Evolutionary conservation across 2,113 vertebrate genomes (phyloP).

Genomic region (Acrocephalus arundinaceus): DNA sequence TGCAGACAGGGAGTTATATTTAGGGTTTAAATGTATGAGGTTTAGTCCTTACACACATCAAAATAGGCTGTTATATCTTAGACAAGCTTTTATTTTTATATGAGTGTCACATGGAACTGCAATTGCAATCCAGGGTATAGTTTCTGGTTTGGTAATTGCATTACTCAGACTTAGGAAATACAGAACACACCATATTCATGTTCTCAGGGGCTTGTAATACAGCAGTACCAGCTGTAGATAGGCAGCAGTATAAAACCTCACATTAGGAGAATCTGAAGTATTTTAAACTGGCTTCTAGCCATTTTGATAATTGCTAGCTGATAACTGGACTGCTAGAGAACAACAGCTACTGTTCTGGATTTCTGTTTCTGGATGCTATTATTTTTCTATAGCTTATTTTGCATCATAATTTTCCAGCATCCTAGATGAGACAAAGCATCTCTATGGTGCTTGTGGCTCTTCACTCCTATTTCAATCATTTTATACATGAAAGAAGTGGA

Average conservation of each 20-base stretch:
- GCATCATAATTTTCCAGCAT: background rate
- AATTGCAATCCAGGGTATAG: background rate
- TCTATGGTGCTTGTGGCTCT: background rate
- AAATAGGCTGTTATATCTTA: background rate
- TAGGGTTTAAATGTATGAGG: background rate
- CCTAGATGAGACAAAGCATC: background rate
- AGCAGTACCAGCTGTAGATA: background rate
- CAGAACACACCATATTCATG: background rate
- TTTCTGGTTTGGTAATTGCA: background rate
- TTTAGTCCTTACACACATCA: background rate
- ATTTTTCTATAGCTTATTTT: background rate
- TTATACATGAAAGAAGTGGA: background rate
- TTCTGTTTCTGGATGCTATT: background rate
- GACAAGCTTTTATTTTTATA: background rate
- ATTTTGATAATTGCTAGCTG: background rate
- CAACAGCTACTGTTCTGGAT: background rate
- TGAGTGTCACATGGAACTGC: background rate
- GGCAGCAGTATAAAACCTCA: background rate
- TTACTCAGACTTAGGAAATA: background rate
- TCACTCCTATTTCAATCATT: background rate
- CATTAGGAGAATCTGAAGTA: background rate
- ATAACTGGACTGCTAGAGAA: background rate
- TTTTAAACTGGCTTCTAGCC: background rate
- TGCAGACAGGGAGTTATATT: background rate
- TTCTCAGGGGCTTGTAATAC: background rate